Conservation (phyloP, 2,888 invertebrate genomes). For the Cryptophagus acutangulus region DNA sequence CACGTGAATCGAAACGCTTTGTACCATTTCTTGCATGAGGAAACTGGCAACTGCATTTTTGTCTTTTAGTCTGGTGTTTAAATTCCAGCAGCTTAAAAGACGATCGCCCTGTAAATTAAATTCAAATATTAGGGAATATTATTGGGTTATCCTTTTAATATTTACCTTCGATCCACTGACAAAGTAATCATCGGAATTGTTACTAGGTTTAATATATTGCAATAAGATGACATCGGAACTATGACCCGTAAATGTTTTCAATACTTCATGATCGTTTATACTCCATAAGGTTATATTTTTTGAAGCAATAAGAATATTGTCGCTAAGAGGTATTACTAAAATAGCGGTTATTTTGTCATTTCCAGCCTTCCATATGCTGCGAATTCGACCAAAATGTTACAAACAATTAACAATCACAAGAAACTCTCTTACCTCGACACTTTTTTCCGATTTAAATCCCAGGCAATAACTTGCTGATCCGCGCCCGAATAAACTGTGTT, state of each 20-base stretch:
- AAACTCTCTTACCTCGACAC: constrained; percentile 47
- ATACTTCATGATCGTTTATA: constrained; percentile 52
- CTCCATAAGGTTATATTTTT: constrained; percentile 61
- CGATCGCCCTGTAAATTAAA: constrained; percentile 43
- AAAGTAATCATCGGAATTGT: constrained; percentile 42
- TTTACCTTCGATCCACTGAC: constrained; percentile 48
- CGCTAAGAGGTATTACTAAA: constrained; percentile 54
- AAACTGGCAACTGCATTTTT: constrained; percentile 55
- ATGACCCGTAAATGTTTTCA: constrained; percentile 63
- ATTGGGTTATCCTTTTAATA: constrained; percentile 4
- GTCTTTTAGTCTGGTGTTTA: constrained; percentile 47
- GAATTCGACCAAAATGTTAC: too few relatives aligned
- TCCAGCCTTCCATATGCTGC: constrained; percentile 65
- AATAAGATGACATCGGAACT: constrained; percentile 54
- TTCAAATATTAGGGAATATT: neutral
- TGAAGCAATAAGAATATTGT: constrained; percentile 44
- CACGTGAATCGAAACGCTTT: constrained; percentile 51
- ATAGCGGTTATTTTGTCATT: constrained; percentile 56
- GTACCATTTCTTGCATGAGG: constrained; percentile 65
- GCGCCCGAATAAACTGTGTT: constrained; percentile 54
- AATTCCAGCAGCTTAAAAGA: constrained; percentile 50
- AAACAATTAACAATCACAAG: constrained; percentile 7
- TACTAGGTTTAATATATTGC: constrained; percentile 38
- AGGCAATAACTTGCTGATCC: constrained; percentile 53
- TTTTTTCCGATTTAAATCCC: constrained; percentile 52